Conservation (phyloP, 1,140 invertebrate species). For the Macrocentrus cingulum region DNA sequence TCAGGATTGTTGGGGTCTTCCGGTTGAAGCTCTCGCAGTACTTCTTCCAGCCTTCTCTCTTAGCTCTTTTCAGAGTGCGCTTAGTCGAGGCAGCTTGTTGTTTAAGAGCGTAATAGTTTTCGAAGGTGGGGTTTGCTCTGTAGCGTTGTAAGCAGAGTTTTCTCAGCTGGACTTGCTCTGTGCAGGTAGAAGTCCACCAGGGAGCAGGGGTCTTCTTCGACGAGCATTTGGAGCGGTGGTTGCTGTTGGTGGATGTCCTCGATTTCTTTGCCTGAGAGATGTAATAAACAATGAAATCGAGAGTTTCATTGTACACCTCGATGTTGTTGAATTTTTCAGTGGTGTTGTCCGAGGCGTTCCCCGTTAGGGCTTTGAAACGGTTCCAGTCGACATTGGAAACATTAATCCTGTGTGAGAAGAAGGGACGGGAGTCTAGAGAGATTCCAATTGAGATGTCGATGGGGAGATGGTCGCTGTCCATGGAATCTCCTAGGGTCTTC, state of each 20-base stretch:
- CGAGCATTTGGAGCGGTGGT: neutral
- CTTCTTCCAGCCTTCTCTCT: neutral
- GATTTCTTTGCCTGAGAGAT: neutral
- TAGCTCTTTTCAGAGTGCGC: neutral
- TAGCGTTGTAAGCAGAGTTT: neutral
- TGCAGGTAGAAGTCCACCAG: neutral
- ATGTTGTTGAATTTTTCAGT: neutral
- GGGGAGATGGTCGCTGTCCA: constrained; percentile 22
- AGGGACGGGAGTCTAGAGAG: neutral
- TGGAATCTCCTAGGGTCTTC: neutral
- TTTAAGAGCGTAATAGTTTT: neutral
- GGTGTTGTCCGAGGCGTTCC: neutral
- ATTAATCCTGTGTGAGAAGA: neutral
- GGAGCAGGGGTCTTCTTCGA: neutral
- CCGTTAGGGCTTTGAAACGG: neutral
- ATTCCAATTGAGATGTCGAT: neutral
- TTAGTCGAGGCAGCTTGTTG: neutral
- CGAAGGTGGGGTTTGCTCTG: neutral
- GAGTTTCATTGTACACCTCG: neutral
- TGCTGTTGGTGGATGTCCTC: neutral
- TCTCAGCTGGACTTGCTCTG: neutral
- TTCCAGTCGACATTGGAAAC: neutral
- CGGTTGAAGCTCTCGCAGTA: neutral
- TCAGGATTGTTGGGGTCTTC: too few relatives aligned
- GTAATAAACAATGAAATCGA: neutral